phyloP scores from a whole-genome alignment of 2,797 vertebrate genomes.

The Telmatherina bonti region DNA sequence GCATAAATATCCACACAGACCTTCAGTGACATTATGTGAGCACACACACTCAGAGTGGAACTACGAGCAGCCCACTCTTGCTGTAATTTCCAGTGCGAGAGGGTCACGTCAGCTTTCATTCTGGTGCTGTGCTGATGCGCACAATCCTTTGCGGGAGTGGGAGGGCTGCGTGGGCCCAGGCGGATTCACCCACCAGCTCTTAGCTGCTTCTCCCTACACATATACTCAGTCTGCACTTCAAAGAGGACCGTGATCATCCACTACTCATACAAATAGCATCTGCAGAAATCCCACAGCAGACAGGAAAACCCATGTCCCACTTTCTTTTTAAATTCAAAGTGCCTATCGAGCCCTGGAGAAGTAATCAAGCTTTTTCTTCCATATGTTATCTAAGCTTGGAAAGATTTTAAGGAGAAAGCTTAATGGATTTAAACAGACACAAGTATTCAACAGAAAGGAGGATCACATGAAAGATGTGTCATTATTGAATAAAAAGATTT shows the following conservation, averaged over 20 bases:
- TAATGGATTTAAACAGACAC: neutral
- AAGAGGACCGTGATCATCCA: slow-evolving; percentile 10
- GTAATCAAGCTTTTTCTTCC: neutral
- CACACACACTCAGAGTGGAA: neutral
- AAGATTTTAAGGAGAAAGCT: neutral
- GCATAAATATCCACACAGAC: neutral
- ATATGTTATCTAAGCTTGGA: neutral
- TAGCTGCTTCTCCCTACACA: slow-evolving; percentile 34
- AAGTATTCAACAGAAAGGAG: neutral
- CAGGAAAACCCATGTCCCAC: neutral
- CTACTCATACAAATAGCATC: slow-evolving; percentile 10
- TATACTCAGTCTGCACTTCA: slow-evolving; percentile 26
- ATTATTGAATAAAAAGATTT: slow-evolving; percentile 8
- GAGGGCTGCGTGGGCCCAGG: slow-evolving; percentile 58
- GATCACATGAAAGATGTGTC: neutral
- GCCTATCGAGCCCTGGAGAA: neutral
- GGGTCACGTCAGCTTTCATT: slow-evolving; percentile 43
- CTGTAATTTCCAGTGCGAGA: slow-evolving; percentile 12
- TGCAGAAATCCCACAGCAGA: slow-evolving; percentile 10
- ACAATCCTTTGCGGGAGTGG: slow-evolving; percentile 45
- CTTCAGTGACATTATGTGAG: neutral
- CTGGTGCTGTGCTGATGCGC: slow-evolving; percentile 24
- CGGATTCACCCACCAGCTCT: slow-evolving; percentile 51
- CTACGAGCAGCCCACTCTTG: neutral
- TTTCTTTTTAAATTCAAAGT: neutral